Conservation (phyloP, 2,888 invertebrate species). For the Brassicogethes aeneus region DNA sequence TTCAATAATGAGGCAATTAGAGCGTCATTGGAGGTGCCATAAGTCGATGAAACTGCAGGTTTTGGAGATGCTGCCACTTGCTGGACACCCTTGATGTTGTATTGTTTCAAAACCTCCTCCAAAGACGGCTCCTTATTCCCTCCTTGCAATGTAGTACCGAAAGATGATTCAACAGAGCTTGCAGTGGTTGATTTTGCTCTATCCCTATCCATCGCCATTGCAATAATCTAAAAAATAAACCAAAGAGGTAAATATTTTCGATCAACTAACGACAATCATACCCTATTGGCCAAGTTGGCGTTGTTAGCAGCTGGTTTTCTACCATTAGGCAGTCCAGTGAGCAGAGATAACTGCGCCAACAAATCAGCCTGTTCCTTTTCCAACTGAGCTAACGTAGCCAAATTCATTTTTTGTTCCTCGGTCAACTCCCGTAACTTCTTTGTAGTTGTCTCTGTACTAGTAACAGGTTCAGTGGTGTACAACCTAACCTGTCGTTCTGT, state of each 20-base stretch:
- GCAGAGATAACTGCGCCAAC: conserved; percentile 36
- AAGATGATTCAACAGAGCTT: conserved; percentile 16
- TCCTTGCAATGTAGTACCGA: conserved; percentile 6
- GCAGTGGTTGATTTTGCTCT: conserved; percentile 18
- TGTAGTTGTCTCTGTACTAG: conserved; percentile 10
- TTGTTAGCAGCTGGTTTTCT: conserved; percentile 2
- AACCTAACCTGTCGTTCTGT: no score
- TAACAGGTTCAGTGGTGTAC: conserved; percentile 4
- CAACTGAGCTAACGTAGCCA: conserved; percentile 32
- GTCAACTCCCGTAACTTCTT: conserved; percentile 29
- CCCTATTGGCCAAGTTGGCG: conserved; percentile 21
- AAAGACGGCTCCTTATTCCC: conserved; percentile 22
- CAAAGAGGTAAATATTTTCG: conserved; percentile 3
- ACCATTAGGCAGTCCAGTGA: conserved; percentile 32
- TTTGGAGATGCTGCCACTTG: conserved; percentile 24
- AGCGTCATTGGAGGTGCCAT: conserved; percentile 58
- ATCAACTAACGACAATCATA: conserved; percentile 11
- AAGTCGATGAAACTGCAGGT: conserved; percentile 27
- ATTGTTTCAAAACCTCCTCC: conserved; percentile 33
- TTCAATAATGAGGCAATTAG: conserved; percentile 60
- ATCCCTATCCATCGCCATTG: conserved; percentile 31
- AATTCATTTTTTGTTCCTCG: conserved; percentile 34
- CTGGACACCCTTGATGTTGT: conserved; percentile 26
- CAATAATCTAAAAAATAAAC: conserved; percentile 27
- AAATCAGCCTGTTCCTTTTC: conserved; percentile 38